Percentiles rank a stretch among this genome's conserved stretches.
These are phyloP conservation scores for Melitaea cinxia DNA, from an alignment of 1,140 invertebrate genomes.

Conservation along the genomic window DNA sequence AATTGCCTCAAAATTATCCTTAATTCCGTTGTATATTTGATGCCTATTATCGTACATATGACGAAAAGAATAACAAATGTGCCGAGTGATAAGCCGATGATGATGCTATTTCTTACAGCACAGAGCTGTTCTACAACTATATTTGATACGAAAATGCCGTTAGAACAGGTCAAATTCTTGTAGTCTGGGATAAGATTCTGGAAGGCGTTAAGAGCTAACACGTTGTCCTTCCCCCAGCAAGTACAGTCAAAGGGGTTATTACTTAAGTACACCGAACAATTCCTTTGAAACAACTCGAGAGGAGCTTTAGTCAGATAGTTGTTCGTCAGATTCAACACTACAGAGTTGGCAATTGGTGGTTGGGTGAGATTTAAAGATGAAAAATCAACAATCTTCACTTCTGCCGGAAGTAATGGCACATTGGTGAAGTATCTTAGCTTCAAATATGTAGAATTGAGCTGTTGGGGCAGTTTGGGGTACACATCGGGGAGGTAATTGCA, in stretches of 20 bases:
- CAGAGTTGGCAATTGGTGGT: background rate
- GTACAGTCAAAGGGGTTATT: background rate
- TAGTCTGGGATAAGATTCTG: background rate
- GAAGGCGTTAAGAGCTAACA: background rate
- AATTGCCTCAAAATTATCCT: conserved; percentile 23
- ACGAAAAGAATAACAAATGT: conserved; percentile 56
- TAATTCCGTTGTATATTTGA: conserved; percentile 29
- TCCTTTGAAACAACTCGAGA: background rate
- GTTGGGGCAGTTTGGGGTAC: background rate
- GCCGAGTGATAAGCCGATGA: conserved; percentile 67
- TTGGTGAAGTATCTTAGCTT: background rate
- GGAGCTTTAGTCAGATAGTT: background rate
- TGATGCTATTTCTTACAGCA: conserved; percentile 73
- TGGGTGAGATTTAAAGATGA: background rate
- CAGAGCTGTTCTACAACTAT: conserved; percentile 16
- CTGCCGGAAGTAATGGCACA: background rate
- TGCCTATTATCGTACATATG: conserved; percentile 39
- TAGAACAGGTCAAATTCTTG: background rate
- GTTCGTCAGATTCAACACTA: background rate
- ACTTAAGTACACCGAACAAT: background rate
- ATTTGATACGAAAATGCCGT: background rate
- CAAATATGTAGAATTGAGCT: background rate
- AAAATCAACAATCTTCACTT: background rate
- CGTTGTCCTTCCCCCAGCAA: background rate
- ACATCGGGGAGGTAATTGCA: background rate